Base-by-base conservation (phyloP, 2,113 vertebrate genomes). In the Alaudala cheleensis region DNA sequence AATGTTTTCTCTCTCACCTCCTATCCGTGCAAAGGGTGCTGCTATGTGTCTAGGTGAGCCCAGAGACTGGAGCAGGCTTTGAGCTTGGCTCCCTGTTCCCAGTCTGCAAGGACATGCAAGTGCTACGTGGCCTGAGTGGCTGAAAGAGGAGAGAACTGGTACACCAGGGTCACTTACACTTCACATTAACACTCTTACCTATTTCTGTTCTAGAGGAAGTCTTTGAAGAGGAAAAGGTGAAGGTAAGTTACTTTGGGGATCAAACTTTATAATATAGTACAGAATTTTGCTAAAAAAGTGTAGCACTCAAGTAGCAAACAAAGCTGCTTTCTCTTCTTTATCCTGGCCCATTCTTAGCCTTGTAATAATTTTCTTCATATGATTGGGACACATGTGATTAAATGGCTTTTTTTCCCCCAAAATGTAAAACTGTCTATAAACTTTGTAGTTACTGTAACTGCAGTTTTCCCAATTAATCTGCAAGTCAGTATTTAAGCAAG, bases 381-480 rank as follows among this genome's bases (percentile, higher is more conserved):
- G 23, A 12, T 31, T 78, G 60, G 31, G 25, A 61, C 10, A 20
- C 4, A 5, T 5, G 7, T 0, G 0, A 64, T 76, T 26, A 65
- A 87, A 85, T 1, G 2, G 12, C 5, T 7, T 54, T 50, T 40
- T 45, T 10, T 11, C 17, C 40, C 40, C 40, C 11, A 31, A 70
- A 76, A 28, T 25, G 6, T 49, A 28, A 67, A 80, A 62, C 28
- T 64, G 37, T n/a, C 25, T 60, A 18, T 76, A 62, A 12, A 5
- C 6, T 29, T 56, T 42, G 6, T 61, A 54, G 19, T 70, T 29
- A 45, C 19, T 64, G 22, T 64, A 71, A 66, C 42, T 58, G 12
- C 18, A 57, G 4, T 70, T 86, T 92, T 50, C 11, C 5, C 24
- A 57, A 28, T 64, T 83, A 86, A 58, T 70, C 50, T 47, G 23